Evolutionary conservation across 2,888 invertebrate species (phyloP).

Genomic region (Stenoptilia bipunctidactyla): DNA sequence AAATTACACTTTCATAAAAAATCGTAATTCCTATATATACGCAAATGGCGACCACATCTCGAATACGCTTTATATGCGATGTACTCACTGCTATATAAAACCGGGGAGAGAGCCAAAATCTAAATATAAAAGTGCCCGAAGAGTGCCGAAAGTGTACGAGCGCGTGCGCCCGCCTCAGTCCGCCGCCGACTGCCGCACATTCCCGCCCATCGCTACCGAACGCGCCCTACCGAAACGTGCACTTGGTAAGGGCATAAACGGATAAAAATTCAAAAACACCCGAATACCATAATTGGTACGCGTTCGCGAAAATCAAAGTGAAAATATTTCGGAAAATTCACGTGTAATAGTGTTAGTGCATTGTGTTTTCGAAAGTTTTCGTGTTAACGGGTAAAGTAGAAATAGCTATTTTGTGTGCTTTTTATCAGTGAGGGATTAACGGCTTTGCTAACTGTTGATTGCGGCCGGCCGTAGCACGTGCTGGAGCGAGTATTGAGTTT

Average conservation of each 20-base stretch:
- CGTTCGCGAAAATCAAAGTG: slow-evolving; percentile 37
- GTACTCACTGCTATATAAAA: slow-evolving; percentile 71
- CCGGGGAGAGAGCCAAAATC: slow-evolving; percentile 76
- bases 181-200: slow-evolving; percentile 59
- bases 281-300: slow-evolving; percentile 38
- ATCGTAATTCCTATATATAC: slow-evolving; percentile 67
- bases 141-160: slow-evolving; percentile 52
- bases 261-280: slow-evolving; percentile 28
- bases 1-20: slow-evolving; percentile 63
- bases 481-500: slow-evolving; percentile 59
- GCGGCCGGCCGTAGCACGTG: slow-evolving; percentile 32
- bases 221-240: slow-evolving; percentile 52
- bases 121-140: slow-evolving; percentile 71
- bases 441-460: slow-evolving; percentile 27
- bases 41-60: slow-evolving; percentile 59
- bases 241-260: slow-evolving; percentile 47
- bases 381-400: slow-evolving; percentile 52
- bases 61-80: slow-evolving; percentile 66
- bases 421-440: slow-evolving; percentile 25
- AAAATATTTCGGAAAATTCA: slow-evolving; percentile 28
- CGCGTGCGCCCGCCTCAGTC: slow-evolving; percentile 66
- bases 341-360: slow-evolving; percentile 57
- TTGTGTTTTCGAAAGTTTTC: slow-evolving; percentile 44
- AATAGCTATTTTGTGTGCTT: slow-evolving; percentile 18
- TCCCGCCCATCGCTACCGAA: slow-evolving; percentile 50